phyloP scores from a whole-genome alignment of 2,888 invertebrate species.

The Andricus curvator region DNA sequence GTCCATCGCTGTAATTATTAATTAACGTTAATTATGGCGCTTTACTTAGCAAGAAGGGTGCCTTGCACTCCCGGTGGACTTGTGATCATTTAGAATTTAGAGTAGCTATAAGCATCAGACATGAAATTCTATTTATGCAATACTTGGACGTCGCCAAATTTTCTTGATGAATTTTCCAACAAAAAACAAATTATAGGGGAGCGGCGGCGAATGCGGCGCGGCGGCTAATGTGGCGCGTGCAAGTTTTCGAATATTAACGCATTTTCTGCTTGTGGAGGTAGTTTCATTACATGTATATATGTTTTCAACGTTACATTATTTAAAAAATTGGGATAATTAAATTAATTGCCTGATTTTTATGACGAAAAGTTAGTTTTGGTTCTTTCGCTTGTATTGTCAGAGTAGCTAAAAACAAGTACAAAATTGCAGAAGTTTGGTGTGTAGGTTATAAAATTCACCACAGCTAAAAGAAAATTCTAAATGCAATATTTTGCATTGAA shows the following conservation, averaged over 20 bases:
- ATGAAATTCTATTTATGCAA: slow-evolving; percentile 33
- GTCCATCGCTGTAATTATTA: slow-evolving; percentile 9
- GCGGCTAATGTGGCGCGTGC: too few species aligned
- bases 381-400: too few species aligned
- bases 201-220: too few species aligned
- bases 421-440: too few species aligned
- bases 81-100: neutral
- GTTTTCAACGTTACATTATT: too few species aligned
- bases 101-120: neutral
- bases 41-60: slow-evolving; percentile 37
- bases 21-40: slow-evolving; percentile 31
- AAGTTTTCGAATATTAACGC: too few species aligned
- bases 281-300: too few species aligned
- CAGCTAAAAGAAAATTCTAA: neutral
- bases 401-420: too few species aligned
- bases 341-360: too few species aligned
- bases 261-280: too few species aligned
- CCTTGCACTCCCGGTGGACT: slow-evolving; percentile 9
- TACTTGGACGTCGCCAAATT: slow-evolving; percentile 14
- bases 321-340: too few species aligned
- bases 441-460: neutral
- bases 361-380: too few species aligned
- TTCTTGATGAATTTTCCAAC: neutral
- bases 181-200: neutral
- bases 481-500: neutral